Percentiles rank a stretch among this genome's conserved stretches.
Conservation (phyloP, 2,113 vertebrate genomes). For the Centropristis striata region DNA sequence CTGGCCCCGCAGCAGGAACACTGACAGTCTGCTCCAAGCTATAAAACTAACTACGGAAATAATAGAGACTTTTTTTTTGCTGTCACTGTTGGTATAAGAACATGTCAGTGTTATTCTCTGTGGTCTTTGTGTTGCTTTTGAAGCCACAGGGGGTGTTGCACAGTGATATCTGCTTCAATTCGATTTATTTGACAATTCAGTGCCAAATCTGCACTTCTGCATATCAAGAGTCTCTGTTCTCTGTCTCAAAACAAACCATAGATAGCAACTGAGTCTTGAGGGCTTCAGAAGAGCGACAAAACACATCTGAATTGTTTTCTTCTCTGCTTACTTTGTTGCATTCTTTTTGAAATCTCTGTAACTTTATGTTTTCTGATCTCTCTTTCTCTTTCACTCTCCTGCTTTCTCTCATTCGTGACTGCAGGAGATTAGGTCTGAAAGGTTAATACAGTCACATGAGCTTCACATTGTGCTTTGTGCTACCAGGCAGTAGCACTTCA, state of each 20-base stretch:
- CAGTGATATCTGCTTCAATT: constrained; percentile 52
- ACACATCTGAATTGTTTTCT: constrained; percentile 29
- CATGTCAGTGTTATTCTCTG: constrained; percentile 53
- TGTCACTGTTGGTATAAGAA: constrained; percentile 56
- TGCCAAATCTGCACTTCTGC: constrained; percentile 48
- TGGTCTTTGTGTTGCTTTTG: constrained; percentile 57
- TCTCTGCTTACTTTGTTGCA: constrained; percentile 22
- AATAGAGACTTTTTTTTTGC: constrained; percentile 35
- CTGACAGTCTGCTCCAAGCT: constrained; percentile 29
- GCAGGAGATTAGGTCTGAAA: constrained; percentile 73
- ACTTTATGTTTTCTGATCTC: constrained; percentile 38
- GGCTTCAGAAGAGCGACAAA: constrained; percentile 49
- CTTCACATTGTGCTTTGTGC: constrained; percentile 78
- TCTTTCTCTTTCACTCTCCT: constrained; percentile 24
- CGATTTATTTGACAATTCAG: constrained; percentile 63
- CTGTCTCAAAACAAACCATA: constrained; percentile 60
- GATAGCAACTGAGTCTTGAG: constrained; percentile 49
- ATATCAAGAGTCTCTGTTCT: constrained; percentile 54
- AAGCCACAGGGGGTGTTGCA: constrained; percentile 37
- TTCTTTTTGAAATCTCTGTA: constrained; percentile 39
- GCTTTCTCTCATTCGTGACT: constrained; percentile 69
- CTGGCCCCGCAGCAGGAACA: constrained; percentile 25
- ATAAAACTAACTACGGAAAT: constrained; percentile 40
- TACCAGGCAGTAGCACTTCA: constrained; percentile 70
- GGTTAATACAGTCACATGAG: constrained; percentile 85